Percentiles rank a stretch among this genome's conserved stretches.
Evolutionary conservation across 2,888 invertebrate species (phyloP).

Genomic region (Bedellia somnulentella): DNA sequence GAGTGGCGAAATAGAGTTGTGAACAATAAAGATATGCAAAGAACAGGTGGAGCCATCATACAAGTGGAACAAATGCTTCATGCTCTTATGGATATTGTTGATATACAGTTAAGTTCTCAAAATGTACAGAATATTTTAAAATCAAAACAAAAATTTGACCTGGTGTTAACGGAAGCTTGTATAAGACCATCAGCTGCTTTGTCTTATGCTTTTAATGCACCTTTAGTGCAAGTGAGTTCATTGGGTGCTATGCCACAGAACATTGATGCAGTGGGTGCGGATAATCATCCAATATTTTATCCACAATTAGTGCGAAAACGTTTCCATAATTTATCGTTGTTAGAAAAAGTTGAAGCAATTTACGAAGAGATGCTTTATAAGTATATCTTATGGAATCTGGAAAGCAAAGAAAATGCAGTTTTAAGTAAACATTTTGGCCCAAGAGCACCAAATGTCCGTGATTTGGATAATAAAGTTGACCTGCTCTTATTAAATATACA

Average conservation of each 20-base stretch:
- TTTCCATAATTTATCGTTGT: slow-evolving; percentile 17
- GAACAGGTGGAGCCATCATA: not conserved
- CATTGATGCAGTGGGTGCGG: slow-evolving; percentile 25
- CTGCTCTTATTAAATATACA: slow-evolving; percentile 9
- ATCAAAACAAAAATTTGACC: slow-evolving; percentile 25
- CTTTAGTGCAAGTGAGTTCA: slow-evolving; percentile 30
- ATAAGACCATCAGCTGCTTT: slow-evolving; percentile 21
- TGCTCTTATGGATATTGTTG: slow-evolving; percentile 8
- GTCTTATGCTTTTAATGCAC: slow-evolving; percentile 28
- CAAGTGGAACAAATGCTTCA: not conserved
- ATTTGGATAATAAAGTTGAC: slow-evolving; percentile 7
- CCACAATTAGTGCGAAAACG: slow-evolving; percentile 19
- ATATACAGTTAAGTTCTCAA: slow-evolving; percentile 15
- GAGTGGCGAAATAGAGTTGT: slow-evolving; percentile 1
- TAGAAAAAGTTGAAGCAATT: slow-evolving; percentile 4
- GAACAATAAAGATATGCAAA: not conserved
- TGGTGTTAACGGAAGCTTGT: slow-evolving; percentile 29
- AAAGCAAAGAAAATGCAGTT: not conserved
- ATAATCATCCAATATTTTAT: slow-evolving; percentile 25
- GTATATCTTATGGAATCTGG: not conserved
- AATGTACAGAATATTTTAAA: slow-evolving; percentile 16
- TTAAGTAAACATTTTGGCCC: slow-evolving; percentile 6
- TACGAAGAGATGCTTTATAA: not conserved
- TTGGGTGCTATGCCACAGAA: slow-evolving; percentile 18
- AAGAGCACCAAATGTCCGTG: slow-evolving; percentile 4